Conservation (phyloP, 2,797 vertebrate species). For the Choloepus didactylus region DNA sequence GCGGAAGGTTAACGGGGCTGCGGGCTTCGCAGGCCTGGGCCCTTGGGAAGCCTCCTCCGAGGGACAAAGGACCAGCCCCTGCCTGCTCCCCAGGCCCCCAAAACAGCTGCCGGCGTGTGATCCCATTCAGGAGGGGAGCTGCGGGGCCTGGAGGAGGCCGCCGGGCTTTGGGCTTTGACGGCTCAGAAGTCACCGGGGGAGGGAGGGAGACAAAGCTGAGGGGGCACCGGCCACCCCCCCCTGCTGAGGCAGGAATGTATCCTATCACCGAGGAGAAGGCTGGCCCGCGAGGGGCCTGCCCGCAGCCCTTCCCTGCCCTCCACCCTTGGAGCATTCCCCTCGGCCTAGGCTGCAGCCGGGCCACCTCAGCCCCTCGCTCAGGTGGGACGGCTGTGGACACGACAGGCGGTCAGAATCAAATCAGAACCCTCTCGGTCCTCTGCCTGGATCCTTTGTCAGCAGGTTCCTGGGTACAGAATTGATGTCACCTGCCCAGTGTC, state of each 20-base stretch:
- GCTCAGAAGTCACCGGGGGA: conserved; percentile 65
- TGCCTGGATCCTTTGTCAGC: not conserved
- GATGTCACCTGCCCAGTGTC: not conserved
- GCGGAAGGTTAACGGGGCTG: conserved; percentile 81
- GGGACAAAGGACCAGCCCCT: conserved; percentile 81
- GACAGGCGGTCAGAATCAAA: not conserved
- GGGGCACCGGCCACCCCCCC: not conserved
- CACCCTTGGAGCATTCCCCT: not conserved
- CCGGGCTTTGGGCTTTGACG: conserved; percentile 71
- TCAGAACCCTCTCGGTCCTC: not conserved
- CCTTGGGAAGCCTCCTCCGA: conserved; percentile 78
- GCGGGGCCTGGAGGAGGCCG: conserved; percentile 6
- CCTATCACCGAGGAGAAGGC: not conserved
- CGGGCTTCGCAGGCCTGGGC: conserved; percentile 71
- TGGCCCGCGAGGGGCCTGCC: not conserved
- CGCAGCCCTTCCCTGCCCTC: not conserved
- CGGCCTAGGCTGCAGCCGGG: not conserved
- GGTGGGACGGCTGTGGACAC: not conserved
- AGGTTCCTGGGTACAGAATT: not conserved
- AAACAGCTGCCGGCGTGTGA: conserved; percentile 78
- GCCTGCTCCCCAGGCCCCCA: conserved; percentile 64
- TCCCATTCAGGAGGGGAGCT: conserved; percentile 69
- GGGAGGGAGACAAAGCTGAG: conserved; percentile 53
- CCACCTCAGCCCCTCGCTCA: not conserved
- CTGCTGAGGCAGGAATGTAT: conserved; percentile 15